These are phyloP conservation scores for Diachasmimorpha longicaudata DNA, from an alignment of 1,140 invertebrate genomes.

Conservation along the genomic window DNA sequence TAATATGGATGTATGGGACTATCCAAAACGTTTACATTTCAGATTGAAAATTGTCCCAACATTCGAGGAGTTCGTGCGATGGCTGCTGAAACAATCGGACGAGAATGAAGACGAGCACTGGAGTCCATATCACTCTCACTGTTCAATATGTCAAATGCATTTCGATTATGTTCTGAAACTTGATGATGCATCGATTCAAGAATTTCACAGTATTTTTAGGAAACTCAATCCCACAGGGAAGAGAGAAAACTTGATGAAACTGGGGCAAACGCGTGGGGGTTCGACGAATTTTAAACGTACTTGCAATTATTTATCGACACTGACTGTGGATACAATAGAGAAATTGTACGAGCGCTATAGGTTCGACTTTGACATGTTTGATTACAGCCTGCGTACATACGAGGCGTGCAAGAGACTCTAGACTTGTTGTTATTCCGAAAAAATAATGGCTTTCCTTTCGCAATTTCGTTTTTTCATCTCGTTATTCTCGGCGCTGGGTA, in stretches of 20 bases:
- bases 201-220: slow-evolving; percentile 47
- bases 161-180: slow-evolving; percentile 55
- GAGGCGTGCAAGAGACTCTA: slow-evolving; percentile 20
- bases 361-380: slow-evolving; percentile 58
- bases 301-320: slow-evolving; percentile 52
- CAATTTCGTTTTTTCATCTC: slow-evolving; percentile 1
- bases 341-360: slow-evolving; percentile 52
- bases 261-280: slow-evolving; percentile 42
- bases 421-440: neutral
- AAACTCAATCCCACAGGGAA: slow-evolving; percentile 38
- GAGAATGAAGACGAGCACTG: slow-evolving; percentile 56
- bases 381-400: slow-evolving; percentile 49
- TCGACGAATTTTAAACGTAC: slow-evolving; percentile 44
- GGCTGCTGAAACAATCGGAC: slow-evolving; percentile 46
- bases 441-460: too few relatives aligned
- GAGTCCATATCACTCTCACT: slow-evolving; percentile 53
- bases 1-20: too few relatives aligned
- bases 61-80: slow-evolving; percentile 55
- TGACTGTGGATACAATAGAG: slow-evolving; percentile 41
- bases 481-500: neutral
- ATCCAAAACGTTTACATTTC: slow-evolving; percentile 27
- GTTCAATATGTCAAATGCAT: slow-evolving; percentile 48
- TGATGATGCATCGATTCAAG: slow-evolving; percentile 44
- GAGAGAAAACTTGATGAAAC: slow-evolving; percentile 36
- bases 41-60: slow-evolving; percentile 58